Evolutionary conservation across 1,140 invertebrate species (phyloP).

Genomic region (Panulirus ornatus): DNA sequence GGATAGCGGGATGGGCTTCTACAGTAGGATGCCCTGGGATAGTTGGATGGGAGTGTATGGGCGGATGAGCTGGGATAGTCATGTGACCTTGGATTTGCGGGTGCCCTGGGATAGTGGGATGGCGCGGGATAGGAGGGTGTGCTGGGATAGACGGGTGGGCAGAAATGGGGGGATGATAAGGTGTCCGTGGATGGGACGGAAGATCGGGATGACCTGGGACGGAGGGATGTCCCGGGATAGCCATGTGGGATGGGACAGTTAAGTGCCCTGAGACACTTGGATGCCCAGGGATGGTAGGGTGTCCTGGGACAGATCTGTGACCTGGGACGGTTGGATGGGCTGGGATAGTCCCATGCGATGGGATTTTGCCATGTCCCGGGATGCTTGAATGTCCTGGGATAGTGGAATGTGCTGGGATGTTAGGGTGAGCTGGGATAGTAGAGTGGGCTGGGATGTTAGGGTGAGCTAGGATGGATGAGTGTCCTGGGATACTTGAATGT

Average conservation of each 20-base stretch:
- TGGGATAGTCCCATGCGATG: neutral
- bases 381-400: neutral
- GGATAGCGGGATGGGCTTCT: neutral
- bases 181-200: neutral
- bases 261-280: neutral
- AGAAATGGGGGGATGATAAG: neutral
- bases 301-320: neutral
- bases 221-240: neutral
- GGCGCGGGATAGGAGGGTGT: neutral
- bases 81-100: neutral
- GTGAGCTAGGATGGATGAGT: neutral
- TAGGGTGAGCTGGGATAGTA: neutral
- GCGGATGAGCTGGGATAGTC: slow-evolving; percentile 3
- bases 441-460: neutral
- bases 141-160: neutral
- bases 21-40: neutral
- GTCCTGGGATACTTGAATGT: neutral
- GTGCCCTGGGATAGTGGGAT: slow-evolving; percentile 4
- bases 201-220: neutral
- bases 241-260: neutral
- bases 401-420: neutral
- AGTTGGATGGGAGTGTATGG: slow-evolving; percentile 8
- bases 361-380: neutral
- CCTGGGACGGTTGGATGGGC: neutral
- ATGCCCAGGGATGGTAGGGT: neutral